phyloP scores from a whole-genome alignment of 2,888 invertebrate genomes.

The Ichneumon xanthorius region DNA sequence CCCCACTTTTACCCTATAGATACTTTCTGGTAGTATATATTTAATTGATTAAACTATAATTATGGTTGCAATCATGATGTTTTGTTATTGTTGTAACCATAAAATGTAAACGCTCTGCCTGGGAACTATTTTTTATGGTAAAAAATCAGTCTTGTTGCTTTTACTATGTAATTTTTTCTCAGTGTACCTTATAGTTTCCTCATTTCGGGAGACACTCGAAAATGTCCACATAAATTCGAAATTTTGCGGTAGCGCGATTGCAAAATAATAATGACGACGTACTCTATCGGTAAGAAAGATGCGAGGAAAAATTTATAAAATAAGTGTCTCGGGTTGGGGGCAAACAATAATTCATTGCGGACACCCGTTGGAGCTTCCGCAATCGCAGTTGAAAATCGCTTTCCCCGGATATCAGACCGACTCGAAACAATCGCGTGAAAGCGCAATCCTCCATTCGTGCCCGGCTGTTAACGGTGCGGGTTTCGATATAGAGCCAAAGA shows the following conservation, averaged over 20 bases:
- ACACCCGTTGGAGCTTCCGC: background rate
- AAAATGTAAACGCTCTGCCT: too few species aligned
- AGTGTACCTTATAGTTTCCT: background rate
- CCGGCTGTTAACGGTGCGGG: background rate
- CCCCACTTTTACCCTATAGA: too few species aligned
- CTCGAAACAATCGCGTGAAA: slow-evolving; percentile 37
- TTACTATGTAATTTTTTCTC: too few species aligned
- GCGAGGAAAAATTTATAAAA: background rate
- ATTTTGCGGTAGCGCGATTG: background rate
- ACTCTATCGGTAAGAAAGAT: too few species aligned
- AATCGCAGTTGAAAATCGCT: slow-evolving; percentile 19
- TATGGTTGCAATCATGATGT: too few species aligned
- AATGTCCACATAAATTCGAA: background rate
- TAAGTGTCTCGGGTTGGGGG: background rate
- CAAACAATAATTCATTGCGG: background rate
- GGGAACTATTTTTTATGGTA: too few species aligned
- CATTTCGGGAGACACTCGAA: background rate
- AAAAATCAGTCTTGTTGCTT: too few species aligned
- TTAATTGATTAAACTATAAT: too few species aligned
- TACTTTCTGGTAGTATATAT: too few species aligned
- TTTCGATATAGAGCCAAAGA: slow-evolving; percentile 26
- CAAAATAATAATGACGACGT: background rate
- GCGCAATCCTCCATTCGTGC: slow-evolving; percentile 5
- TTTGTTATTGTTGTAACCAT: too few species aligned
- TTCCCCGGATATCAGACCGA: background rate